Evolutionary conservation across 2,797 vertebrate species (phyloP).

Genomic region (Galaxias olidus): DNA sequence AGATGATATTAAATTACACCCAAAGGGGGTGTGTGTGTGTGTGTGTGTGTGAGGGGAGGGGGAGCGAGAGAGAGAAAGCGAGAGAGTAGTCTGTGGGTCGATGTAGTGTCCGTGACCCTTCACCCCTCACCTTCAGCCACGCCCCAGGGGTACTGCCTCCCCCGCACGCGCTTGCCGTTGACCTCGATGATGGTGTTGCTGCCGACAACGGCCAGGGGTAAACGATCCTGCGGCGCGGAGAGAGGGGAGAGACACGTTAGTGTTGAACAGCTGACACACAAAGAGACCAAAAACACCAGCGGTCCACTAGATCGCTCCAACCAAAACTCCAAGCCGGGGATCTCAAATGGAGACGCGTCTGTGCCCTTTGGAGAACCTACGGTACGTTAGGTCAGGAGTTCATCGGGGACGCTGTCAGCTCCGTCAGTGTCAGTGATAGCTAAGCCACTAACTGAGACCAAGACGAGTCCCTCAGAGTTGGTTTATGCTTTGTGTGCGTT

Average conservation of each 20-base stretch:
- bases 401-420: neutral
- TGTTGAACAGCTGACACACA: constrained; percentile 33
- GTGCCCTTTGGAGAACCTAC: too few species aligned
- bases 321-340: too few species aligned
- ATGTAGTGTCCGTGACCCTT: constrained; percentile 17
- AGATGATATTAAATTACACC: constrained; percentile 7
- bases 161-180: constrained; percentile 91
- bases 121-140: constrained; percentile 92
- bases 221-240: constrained; percentile 81
- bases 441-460: too few species aligned
- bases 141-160: constrained; percentile 96
- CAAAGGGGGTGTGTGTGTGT: neutral
- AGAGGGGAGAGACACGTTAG: constrained; percentile 35
- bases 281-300: constrained; percentile 40
- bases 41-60: neutral
- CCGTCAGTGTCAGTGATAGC: too few species aligned
- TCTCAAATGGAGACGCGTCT: too few species aligned
- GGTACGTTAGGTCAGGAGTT: neutral
- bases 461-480: too few species aligned
- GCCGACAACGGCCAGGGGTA: constrained; percentile 94
- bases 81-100: neutral
- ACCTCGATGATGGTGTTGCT: constrained; percentile 97
- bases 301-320: too few species aligned
- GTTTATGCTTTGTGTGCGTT: too few species aligned
- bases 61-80: neutral